phyloP scores from a whole-genome alignment of 2,797 vertebrate species.

The Lithobates sylvaticus region DNA sequence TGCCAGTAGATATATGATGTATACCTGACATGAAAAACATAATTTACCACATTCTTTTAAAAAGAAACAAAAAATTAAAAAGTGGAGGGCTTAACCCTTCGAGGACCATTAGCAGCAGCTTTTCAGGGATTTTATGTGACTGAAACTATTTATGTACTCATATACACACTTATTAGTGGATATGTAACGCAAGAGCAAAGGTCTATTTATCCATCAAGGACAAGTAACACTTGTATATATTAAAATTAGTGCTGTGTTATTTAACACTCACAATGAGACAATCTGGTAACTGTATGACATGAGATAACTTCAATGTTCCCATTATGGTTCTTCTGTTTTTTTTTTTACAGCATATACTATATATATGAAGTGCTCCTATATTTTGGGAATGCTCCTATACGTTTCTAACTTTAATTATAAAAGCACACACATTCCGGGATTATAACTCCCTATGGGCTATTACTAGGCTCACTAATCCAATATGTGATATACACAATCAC shows the following conservation, averaged over 20 bases:
- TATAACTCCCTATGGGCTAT: no score
- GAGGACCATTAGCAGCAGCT: constrained; percentile 79
- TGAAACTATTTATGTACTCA: constrained; percentile 5
- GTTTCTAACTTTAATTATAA: no score
- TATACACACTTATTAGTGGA: neutral
- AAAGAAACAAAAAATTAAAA: constrained; percentile 57
- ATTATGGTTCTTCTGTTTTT: no score
- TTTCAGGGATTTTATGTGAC: constrained; percentile 66
- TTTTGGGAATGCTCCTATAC: no score
- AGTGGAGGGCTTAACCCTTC: constrained; percentile 79
- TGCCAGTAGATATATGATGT: constrained; percentile 77
- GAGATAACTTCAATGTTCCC: no score
- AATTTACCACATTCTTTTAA: constrained; percentile 73
- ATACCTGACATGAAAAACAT: constrained; percentile 78
- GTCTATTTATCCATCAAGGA: neutral
- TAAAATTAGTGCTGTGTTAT: neutral
- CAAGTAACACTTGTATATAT: neutral
- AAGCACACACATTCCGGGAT: no score
- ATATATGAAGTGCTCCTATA: no score
- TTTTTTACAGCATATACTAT: neutral
- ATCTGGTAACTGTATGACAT: neutral
- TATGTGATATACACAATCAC: no score
- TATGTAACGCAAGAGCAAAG: neutral
- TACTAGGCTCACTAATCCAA: no score
- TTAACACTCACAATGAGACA: neutral